Percentiles rank a stretch among this genome's conserved stretches.
Evolutionary conservation across 2,888 invertebrate species (phyloP).

Genomic region (Gymnosoma rotundatum): DNA sequence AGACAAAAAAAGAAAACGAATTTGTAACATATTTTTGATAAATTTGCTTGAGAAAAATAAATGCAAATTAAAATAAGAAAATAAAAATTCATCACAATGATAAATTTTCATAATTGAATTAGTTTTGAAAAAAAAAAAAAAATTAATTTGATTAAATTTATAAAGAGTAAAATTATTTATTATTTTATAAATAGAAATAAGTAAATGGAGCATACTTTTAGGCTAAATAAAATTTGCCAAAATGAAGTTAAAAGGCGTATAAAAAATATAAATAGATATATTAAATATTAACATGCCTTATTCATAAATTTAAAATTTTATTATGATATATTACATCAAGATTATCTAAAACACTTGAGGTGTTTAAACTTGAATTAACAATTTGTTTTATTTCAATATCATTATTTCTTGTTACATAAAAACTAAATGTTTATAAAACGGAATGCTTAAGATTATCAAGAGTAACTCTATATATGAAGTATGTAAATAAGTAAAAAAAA

Average conservation of each 20-base stretch:
- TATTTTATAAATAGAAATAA: background rate
- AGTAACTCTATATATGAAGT: too few species aligned
- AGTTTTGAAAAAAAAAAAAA: background rate
- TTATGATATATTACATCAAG: too few species aligned
- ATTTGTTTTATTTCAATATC: too few species aligned
- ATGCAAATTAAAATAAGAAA: background rate
- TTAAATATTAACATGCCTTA: too few species aligned
- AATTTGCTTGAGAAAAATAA: constrained; percentile 7
- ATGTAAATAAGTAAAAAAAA: too few species aligned
- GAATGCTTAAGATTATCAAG: too few species aligned
- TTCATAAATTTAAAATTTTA: too few species aligned
- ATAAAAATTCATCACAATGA: background rate
- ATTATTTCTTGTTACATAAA: too few species aligned
- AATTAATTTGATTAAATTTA: background rate
- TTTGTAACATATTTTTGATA: constrained; percentile 43
- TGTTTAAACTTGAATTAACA: background rate
- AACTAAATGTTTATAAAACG: too few species aligned
- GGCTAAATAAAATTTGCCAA: background rate
- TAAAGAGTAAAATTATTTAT: background rate
- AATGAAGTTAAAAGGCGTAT: background rate
- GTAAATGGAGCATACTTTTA: constrained; percentile 33
- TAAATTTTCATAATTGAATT: constrained; percentile 18
- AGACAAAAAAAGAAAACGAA: background rate
- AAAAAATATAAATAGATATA: background rate
- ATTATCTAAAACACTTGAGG: too few species aligned